Conservation (phyloP, 1,140 invertebrate species). For the Pseudachorutes palmiensis region DNA sequence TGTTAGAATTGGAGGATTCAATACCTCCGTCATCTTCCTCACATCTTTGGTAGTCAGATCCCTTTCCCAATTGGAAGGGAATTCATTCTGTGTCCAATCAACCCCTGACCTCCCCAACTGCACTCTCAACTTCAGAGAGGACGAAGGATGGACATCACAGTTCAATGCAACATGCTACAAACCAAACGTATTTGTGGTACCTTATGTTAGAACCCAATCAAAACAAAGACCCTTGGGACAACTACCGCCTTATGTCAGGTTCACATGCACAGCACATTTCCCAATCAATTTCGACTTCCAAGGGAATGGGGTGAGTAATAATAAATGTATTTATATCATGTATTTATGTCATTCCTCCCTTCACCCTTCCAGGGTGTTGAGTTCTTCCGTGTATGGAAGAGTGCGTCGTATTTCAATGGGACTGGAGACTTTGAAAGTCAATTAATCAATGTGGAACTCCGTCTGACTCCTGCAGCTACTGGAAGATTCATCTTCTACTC, state of each 20-base stretch:
- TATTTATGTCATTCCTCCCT: neutral
- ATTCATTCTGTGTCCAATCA: too few species aligned
- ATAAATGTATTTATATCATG: neutral
- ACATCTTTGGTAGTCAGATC: neutral
- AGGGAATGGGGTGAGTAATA: neutral
- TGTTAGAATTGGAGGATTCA: neutral
- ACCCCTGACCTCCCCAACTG: too few species aligned
- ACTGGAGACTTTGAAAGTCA: neutral
- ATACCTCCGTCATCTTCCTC: neutral
- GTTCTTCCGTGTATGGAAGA: neutral
- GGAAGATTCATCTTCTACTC: neutral
- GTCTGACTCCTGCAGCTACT: neutral
- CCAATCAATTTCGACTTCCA: slow-evolving; percentile 1
- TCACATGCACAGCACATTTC: neutral
- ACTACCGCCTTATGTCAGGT: neutral
- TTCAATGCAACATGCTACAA: too few species aligned
- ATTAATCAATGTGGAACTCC: neutral
- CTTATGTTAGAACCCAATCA: neutral
- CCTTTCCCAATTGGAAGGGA: neutral
- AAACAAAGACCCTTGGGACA: neutral
- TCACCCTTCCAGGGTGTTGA: neutral
- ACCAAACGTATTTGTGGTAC: neutral
- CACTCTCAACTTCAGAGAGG: too few species aligned
- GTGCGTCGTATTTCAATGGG: neutral
- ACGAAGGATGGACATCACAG: too few species aligned